Evolutionary conservation across 23 tunicate genomes (phyloP).

Genomic region (Trididemnum nubilum): DNA sequence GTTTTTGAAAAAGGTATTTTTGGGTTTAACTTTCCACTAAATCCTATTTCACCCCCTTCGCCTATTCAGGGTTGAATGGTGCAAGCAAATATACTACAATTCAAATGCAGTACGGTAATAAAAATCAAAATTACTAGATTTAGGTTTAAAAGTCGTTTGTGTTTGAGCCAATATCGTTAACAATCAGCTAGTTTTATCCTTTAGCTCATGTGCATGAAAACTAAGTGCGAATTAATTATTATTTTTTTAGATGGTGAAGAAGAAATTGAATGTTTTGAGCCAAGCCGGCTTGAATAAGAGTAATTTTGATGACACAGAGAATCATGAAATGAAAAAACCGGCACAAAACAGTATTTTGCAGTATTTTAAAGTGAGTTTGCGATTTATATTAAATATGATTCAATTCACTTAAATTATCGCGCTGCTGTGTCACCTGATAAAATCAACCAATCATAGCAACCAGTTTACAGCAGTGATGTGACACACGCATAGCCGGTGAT

Average conservation of each 20-base stretch:
- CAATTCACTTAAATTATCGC: neutral
- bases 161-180: no score
- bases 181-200: no score
- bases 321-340: constrained; percentile 6
- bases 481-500: neutral
- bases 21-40: no score
- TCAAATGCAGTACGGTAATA: no score
- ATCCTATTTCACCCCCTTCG: no score
- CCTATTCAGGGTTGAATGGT: no score
- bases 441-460: neutral
- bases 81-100: no score
- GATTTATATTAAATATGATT: neutral
- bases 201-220: no score
- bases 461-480: neutral
- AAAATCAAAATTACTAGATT: no score
- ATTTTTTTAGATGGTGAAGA: constrained; percentile 54
- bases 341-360: constrained; percentile 32
- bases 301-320: constrained; percentile 56
- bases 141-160: no score
- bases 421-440: neutral
- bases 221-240: no score
- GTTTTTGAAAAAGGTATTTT: no score
- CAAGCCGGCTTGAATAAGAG: constrained; percentile 61
- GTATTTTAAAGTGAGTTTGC: constrained; percentile 45
- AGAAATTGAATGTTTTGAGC: constrained; percentile 57